Evolutionary conservation across 2,797 vertebrate species (phyloP).

Genomic region (Sebastes hopkinsi): DNA sequence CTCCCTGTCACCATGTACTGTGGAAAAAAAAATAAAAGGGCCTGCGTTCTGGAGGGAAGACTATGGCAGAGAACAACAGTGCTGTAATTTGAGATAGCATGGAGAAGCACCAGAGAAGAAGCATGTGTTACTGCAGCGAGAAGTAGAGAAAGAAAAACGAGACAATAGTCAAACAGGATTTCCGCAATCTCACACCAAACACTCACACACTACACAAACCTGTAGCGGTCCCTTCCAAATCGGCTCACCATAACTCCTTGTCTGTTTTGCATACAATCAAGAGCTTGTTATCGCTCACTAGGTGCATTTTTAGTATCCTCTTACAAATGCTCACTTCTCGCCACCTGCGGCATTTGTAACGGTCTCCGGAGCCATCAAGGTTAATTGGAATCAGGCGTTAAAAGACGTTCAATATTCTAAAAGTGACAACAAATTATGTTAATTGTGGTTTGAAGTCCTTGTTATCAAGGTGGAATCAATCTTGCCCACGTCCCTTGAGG

Average conservation of each 20-base stretch:
- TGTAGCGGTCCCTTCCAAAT: background rate
- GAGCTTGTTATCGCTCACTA: slow-evolving; percentile 13
- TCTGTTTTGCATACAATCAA: slow-evolving; percentile 39
- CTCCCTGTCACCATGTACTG: slow-evolving; percentile 46
- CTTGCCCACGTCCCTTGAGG: slow-evolving; percentile 68
- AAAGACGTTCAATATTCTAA: slow-evolving; percentile 72
- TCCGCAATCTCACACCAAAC: background rate
- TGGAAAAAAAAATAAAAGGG: slow-evolving; percentile 28
- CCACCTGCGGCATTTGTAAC: slow-evolving; percentile 66
- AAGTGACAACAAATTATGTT: slow-evolving; percentile 80
- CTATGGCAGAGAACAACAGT: slow-evolving; percentile 23
- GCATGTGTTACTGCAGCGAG: background rate
- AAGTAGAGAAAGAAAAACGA: background rate
- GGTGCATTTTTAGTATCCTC: slow-evolving; percentile 44
- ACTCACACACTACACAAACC: too few species aligned
- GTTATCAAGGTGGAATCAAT: slow-evolving; percentile 80
- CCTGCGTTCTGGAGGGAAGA: slow-evolving; percentile 5
- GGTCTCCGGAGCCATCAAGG: slow-evolving; percentile 63
- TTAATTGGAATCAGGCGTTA: slow-evolving; percentile 76
- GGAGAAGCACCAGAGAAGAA: slow-evolving; percentile 14
- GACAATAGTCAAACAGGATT: background rate
- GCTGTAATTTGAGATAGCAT: slow-evolving; percentile 48
- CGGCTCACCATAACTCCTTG: background rate
- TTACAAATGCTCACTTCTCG: slow-evolving; percentile 44
- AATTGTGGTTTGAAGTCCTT: slow-evolving; percentile 73